Conservation (phyloP, 2,888 invertebrate genomes). For the Lasioglossum villosulum region DNA sequence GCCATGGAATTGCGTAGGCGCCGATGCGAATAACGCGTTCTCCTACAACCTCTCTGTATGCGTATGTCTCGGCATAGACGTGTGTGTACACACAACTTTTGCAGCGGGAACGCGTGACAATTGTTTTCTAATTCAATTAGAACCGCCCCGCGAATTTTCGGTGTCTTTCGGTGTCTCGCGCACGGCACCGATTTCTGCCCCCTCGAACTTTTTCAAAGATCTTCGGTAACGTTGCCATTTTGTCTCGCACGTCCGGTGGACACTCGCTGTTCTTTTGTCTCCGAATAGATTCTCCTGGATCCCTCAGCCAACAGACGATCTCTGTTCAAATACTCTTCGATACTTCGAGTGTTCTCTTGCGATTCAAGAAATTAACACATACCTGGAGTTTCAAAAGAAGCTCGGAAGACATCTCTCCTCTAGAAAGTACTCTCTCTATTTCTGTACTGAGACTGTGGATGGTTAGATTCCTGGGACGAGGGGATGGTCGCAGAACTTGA, state of each 20-base stretch:
- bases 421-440: neutral
- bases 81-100: conserved; percentile 20
- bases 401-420: neutral
- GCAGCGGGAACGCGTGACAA: conserved; percentile 68
- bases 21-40: conserved; percentile 45
- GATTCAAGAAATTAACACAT: conserved; percentile 8
- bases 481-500: neutral
- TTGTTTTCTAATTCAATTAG: conserved; percentile 83
- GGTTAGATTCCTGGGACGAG: neutral
- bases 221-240: neutral
- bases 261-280: neutral
- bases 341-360: neutral
- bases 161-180: conserved; percentile 45
- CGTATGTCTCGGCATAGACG: neutral
- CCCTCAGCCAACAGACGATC: neutral
- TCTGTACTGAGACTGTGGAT: neutral
- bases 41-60: neutral
- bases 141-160: conserved; percentile 75
- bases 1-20: conserved; percentile 73
- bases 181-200: conserved; percentile 13
- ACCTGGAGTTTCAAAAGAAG: neutral
- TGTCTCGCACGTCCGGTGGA: neutral
- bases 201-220: conserved; percentile 30
- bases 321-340: neutral
- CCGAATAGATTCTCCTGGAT: conserved; percentile 5